Evolutionary conservation across 2,888 invertebrate genomes (phyloP), one percentile per base, ranked within the genome.

Genomic region (Ornithoptera alexandrae): DNA sequence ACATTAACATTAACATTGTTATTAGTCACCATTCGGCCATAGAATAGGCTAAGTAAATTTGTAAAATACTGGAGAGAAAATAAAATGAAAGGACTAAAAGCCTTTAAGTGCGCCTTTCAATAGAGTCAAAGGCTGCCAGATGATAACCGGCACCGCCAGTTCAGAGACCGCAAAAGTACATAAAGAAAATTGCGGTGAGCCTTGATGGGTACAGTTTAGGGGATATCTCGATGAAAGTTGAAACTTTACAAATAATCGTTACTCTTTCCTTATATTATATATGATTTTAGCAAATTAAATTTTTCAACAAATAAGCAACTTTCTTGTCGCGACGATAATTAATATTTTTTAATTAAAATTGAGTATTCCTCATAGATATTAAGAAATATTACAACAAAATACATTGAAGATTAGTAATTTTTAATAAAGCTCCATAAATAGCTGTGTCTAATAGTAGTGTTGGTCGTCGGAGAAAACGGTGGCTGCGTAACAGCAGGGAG

Each of bases 41-140:
- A 53, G 8, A 53, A 53, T 53, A n/a, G 1, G 53, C 53, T n/a
- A 53, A 7, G n/a, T 53, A n/a, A 53, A 18, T 53, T 24, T 22
- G 15, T 24, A 22, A 58, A 67, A 67, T 67, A 22, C 67, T 58
- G 15, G 46, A 69, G 24, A 46, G 57, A 62, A 68, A 65, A 62
- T 69, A 65, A 65, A 65, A 65, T 65, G 50, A 69, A 69, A 65
- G 36, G 46, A 65, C 57, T 62, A 58, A 69, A 69, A 69, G 62
- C 65, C 58, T 62, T 69, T 69, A 65, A 65, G 65, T 62, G 57
- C 62, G 62, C 65, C 50, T 65, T 69, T 69, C 69, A 65, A 65
- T 69, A 61, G 36, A 69, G 61, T 69, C 65, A 65, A 65, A 62
- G 62, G 62, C 42, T 56, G 57, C 50, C 50, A 57, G 57, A 69